Base-by-base conservation (phyloP, 2,888 invertebrate species). In the Andrena dorsata region DNA sequence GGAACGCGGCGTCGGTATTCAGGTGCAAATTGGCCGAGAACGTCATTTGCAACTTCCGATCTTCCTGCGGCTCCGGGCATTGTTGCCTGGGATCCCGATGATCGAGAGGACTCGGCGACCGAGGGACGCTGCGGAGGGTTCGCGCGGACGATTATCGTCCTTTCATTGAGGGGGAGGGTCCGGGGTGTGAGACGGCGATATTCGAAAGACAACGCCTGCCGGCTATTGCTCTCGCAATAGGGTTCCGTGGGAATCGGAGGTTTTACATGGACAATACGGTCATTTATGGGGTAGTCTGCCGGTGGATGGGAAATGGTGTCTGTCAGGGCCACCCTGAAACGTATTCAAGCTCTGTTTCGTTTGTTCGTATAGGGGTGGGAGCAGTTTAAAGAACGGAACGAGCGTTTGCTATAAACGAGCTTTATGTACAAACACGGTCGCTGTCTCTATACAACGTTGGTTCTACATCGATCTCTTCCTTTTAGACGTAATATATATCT, bases 371-470 rank as follows among this genome's bases (percentile, higher is more conserved):
- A 41, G 13, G 41, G 41, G 1, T 0, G 13, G 41, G 41, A 5
- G 41, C 16, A 41, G 13, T 16, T 41, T 41, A 41, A 10, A 20
- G 32, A 60, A 56, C 8, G 16, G 0, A n/a, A 10, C 30, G 30
- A 5, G 0, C 6, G 16, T 69, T 88, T 87, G 82, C 84, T 90
- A 86, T 87, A 90, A 90, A 90, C 88, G 77, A 86, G 77, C 84
- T 90, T 89, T 90, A 90, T 90, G 89, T 90, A 90, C 90, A 90
- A 89, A 86, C 85, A 88, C 87, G 79, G 28, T 71, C 70, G 82
- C 70, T 79, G 76, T 56, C 13, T 76, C 82, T 84, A 83, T 81
- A 80, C 87, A 88, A 87, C 70, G 74, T 81, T 41, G 75, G 47
- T 86, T 87, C 86, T 86, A 90, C 88, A 85, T 84, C 81, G 76